Percentiles rank a stretch among this genome's conserved stretches.
Conservation (phyloP, 1,140 invertebrate genomes). For the Atta cephalotes region DNA sequence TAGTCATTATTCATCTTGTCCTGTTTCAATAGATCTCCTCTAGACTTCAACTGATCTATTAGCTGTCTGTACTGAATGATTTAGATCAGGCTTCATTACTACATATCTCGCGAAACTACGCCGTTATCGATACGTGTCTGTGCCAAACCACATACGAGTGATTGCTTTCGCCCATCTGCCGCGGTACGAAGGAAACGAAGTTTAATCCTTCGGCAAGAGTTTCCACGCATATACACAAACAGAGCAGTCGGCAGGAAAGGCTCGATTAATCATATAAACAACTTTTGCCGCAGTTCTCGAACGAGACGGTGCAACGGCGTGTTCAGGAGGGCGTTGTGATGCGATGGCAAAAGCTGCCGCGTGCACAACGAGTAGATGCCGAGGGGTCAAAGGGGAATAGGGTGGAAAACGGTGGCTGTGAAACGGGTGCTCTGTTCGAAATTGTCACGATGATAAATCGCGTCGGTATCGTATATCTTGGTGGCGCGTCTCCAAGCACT, state of each 20-base stretch:
- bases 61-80: constrained; percentile 46
- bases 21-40: constrained; percentile 23
- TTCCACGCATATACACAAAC: constrained; percentile 34
- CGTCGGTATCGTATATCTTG: constrained; percentile 67
- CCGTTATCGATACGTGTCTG: constrained; percentile 25
- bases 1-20: constrained; percentile 43
- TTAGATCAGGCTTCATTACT: constrained; percentile 50
- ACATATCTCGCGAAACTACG: constrained; percentile 9
- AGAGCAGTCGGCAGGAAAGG: constrained; percentile 45
- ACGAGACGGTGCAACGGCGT: constrained; percentile 47
- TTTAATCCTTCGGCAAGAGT: constrained; percentile 65
- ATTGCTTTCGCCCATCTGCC: constrained; percentile 37
- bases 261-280: constrained; percentile 77
- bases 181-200: constrained; percentile 25
- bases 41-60: constrained; percentile 23
- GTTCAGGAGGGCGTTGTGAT: constrained; percentile 15
- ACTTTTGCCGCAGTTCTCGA: constrained; percentile 68
- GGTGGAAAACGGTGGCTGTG: constrained; percentile 30
- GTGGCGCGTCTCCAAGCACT: constrained; percentile 65
- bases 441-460: constrained; percentile 77
- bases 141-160: constrained; percentile 16
- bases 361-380: not conserved
- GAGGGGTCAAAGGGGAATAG: not conserved
- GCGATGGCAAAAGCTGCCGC: constrained; percentile 26
- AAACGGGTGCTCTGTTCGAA: constrained; percentile 65